Base-by-base conservation (phyloP, 2,113 vertebrate genomes). In the Colaptes auratus region DNA sequence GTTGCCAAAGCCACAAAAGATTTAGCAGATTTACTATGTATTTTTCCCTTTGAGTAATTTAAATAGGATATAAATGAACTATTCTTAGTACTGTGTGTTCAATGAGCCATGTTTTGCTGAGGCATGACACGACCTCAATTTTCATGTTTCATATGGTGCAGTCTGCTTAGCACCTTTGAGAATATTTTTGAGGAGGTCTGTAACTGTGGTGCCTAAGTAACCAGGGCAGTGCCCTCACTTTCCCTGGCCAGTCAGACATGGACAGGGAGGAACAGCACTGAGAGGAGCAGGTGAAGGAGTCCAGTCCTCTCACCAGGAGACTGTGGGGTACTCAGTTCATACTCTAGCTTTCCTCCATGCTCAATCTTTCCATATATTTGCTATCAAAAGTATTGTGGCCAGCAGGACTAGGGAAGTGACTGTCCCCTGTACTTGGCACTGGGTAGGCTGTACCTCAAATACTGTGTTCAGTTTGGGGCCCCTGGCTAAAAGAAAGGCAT, bases 81-180 rank as follows among this genome's bases (percentile, higher is more conserved):
- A 35, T 7, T 35, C 17, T 24, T 28, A 48, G 42, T 16, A 1
- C 19, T 2, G 2, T 13, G 10, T 1, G 1, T 6, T 53, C 8
- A 1, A 18, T 12, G 42, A 78, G 10, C 11, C 7, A 1, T 2
- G 7, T 35, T 69, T 48, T 11, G 25, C 60, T 12, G 56, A 66
- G 39, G n/a, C 52, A 17, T 14, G 23, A 6, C 3, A 1, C 3
- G 56, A 16, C 46, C 30, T 46, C n/a, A 23, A 1, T 25, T 5
- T 27, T 2, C 5, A 3, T 0, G 35, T 55, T 21, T 52, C 52
- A 13, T 4, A 19, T 21, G 3, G 2, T 6, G 31, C n/a, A 9
- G 4, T 15, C 44, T 10, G 6, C n/a, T 52, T 2, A 19, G 55
- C n/a, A 1, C 15, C 30, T 5, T 8, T 4, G 23, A 15, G 10